Conservation (phyloP, 2,113 vertebrate species). For the Nothocercus julius region DNA sequence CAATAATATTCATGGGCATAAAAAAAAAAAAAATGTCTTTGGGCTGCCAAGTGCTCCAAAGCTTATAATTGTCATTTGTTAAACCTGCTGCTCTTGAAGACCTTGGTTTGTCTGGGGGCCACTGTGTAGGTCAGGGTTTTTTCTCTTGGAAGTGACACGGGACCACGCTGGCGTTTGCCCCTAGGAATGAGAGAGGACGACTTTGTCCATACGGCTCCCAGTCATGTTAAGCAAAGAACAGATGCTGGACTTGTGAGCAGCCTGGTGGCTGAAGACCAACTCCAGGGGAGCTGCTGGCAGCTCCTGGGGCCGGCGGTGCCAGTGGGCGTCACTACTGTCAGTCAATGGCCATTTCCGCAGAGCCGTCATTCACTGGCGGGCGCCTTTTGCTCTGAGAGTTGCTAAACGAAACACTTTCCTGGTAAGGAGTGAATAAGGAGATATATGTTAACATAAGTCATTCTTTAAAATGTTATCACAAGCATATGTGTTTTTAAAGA, state of each 20-base stretch:
- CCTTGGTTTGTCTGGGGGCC: not conserved
- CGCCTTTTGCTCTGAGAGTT: constrained; percentile 26
- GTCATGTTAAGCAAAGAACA: constrained; percentile 67
- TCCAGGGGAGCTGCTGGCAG: constrained; percentile 67
- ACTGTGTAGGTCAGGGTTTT: constrained; percentile 41
- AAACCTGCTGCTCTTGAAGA: constrained; percentile 24
- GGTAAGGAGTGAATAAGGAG: not conserved
- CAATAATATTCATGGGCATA: not conserved
- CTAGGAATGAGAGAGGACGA: constrained; percentile 60
- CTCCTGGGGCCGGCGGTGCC: not conserved
- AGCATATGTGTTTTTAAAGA: too few species aligned
- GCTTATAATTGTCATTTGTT: not conserved
- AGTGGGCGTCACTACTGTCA: constrained; percentile 64
- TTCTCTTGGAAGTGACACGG: constrained; percentile 55
- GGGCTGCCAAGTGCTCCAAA: not conserved
- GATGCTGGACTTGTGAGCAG: constrained; percentile 70
- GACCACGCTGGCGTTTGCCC: constrained; percentile 57
- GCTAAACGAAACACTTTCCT: not conserved
- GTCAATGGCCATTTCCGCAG: constrained; percentile 42
- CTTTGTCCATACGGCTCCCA: constrained; percentile 59
- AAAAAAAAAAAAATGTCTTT: not conserved
- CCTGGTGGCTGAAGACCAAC: constrained; percentile 58
- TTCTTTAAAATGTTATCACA: not conserved
- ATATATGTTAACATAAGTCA: fast-evolving
- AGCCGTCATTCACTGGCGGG: not conserved